Evolutionary conservation across 1,140 invertebrate genomes (phyloP), one percentile per base, ranked within the genome.

Genomic region (Drosophila nebulosa): DNA sequence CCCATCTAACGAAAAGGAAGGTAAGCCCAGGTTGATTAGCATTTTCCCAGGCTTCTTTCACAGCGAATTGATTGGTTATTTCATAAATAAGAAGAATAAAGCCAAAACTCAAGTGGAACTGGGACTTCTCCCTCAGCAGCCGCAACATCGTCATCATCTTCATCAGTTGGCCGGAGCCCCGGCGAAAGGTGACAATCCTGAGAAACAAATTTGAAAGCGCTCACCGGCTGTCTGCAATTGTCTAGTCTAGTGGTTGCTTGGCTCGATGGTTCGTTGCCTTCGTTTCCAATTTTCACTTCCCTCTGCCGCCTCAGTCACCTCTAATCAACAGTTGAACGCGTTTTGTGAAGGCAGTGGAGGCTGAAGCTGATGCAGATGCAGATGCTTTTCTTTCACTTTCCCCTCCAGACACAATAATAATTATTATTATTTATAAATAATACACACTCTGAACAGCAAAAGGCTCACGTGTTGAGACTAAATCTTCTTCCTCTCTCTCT

Each of bases 371-470:
- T 46, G 39, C 36, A 39, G 14, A 39, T 16, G 36, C 39, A 46
- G 39, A 46, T 46, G 39, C 39, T 10, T 21, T 10, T 21, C 58
- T 71, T 66, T 79, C 62, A 67, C 62, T 52, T 26, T 30, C 52
- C 39, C 22, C 24, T 32, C 30, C 27, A 46, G 39, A 46, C 16
- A 46, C 27, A 26, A 26, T 35, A 64, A 83, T 83, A 85, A 84
- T 84, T 85, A 84, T 84, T 85, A 84, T 85, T 85, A 74, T 85
- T 85, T 84, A 85, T 85, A 84, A 84, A 84, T 84, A 84, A 79
- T 78, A 46, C 21, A 21, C 16, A 46, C 39, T 9, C 7, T 9
- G 39, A 46, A 42, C 14, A 16, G 39, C 16, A 16, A 42, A 16
- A 42, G 16, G 16, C 39, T 46, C 39, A 46, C 39, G 39, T 46